These are phyloP conservation scores for Dorcus parallelipipedus DNA, from an alignment of 2,888 invertebrate genomes.

Conservation along the genomic window DNA sequence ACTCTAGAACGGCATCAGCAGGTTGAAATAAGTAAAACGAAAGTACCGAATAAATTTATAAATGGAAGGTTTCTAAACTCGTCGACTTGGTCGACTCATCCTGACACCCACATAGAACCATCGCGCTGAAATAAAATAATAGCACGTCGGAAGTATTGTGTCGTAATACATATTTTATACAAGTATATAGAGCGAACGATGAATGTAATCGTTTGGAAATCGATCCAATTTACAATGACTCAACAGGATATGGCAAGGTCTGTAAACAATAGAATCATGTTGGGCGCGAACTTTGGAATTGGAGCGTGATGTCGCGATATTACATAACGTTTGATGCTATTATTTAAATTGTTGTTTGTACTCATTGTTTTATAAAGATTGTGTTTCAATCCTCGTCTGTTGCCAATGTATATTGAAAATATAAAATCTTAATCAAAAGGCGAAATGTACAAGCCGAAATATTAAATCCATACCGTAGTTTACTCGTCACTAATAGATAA, in stretches of 20 bases:
- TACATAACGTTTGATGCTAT: conserved; percentile 18
- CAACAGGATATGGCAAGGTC: conserved; percentile 30
- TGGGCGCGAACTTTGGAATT: conserved; percentile 28
- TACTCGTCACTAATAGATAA: too few relatives aligned
- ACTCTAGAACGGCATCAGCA: too few relatives aligned
- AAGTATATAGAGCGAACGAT: conserved; percentile 26
- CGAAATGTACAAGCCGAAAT: too few relatives aligned
- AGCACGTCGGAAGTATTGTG: conserved; percentile 13
- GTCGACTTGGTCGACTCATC: not conserved
- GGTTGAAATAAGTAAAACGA: too few relatives aligned
- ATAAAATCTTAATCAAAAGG: too few relatives aligned
- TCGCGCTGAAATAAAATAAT: conserved; percentile 3
- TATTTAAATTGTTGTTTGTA: not conserved
- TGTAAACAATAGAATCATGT: conserved; percentile 27
- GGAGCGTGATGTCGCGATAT: conserved; percentile 28
- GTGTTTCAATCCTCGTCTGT: too few relatives aligned
- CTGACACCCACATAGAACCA: not conserved
- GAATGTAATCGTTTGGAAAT: conserved; percentile 22
- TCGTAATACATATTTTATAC: conserved; percentile 21
- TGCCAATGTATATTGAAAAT: too few relatives aligned
- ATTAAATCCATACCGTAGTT: too few relatives aligned
- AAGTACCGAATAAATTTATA: too few relatives aligned
- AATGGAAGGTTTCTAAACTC: too few relatives aligned
- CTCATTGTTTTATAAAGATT: not conserved
- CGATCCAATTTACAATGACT: conserved; percentile 27